Conservation (phyloP, 30 jellyfish, hydroid and myxozoan species). For the Turritopsis dohrnii region DNA sequence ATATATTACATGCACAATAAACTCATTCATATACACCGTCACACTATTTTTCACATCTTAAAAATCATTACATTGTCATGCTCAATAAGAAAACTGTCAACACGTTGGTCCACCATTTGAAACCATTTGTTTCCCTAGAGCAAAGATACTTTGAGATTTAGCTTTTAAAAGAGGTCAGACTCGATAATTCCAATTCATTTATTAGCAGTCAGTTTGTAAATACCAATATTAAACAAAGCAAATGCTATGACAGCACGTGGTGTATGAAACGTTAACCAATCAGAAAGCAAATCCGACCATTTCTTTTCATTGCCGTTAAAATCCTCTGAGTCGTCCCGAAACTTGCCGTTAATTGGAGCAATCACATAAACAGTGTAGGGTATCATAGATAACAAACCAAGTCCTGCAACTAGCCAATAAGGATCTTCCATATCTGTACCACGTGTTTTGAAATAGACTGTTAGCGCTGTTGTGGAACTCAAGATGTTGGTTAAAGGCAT, state of each 20-base stretch:
- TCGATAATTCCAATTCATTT: no score
- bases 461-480: slow-evolving; percentile 3
- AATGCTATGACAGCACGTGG: slow-evolving; percentile 29
- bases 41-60: no score
- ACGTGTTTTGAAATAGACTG: slow-evolving; percentile 16
- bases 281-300: slow-evolving; percentile 29
- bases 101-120: no score
- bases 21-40: no score
- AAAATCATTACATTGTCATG: no score
- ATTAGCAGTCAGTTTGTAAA: slow-evolving; percentile 10
- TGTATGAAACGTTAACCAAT: slow-evolving; percentile 25
- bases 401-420: slow-evolving; percentile 19
- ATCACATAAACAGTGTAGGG: slow-evolving; percentile 14
- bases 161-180: no score
- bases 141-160: no score
- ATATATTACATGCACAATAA: no score
- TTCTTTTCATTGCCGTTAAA: slow-evolving; percentile 23
- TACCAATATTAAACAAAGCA: slow-evolving; percentile 23
- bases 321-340: slow-evolving; percentile 19
- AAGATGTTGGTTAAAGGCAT: slow-evolving; percentile 1
- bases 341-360: slow-evolving; percentile 24
- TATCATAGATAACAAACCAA: slow-evolving; percentile 8
- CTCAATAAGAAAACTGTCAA: no score
- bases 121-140: no score
- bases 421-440: slow-evolving; percentile 17